A percentile compares a stretch with the other conserved stretches of the same genome.
Evolutionary conservation across 92 coral and sea anemone species (phyloP).

Genomic region (Plumapathes pennacea): DNA sequence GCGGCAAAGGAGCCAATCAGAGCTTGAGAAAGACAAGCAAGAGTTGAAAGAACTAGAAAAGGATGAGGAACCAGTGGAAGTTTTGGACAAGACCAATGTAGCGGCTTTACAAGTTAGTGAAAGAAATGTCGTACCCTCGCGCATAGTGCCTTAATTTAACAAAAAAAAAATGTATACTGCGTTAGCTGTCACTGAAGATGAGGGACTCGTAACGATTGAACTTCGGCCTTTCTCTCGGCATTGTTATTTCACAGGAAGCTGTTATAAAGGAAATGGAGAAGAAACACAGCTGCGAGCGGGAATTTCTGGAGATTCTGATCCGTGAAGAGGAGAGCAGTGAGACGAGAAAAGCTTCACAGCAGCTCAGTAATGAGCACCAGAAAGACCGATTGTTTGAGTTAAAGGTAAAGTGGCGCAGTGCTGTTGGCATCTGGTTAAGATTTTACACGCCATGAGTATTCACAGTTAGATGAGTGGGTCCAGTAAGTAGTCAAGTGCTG

Average conservation of each 20-base stretch:
- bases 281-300: conserved; percentile 88
- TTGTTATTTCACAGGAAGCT: conserved; percentile 65
- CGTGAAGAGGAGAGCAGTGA: conserved; percentile 78
- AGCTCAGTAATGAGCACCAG: conserved; percentile 63
- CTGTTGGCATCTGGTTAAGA: background rate
- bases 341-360: conserved; percentile 56
- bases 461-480: background rate
- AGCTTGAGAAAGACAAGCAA: conserved; percentile 67
- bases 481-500: background rate
- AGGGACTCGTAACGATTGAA: too few relatives aligned
- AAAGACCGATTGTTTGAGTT: conserved; percentile 80
- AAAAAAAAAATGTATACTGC: too few relatives aligned
- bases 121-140: background rate
- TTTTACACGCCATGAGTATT: background rate
- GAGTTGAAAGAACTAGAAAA: conserved; percentile 61
- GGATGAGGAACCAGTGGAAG: conserved; percentile 41
- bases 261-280: conserved; percentile 94
- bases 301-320: conserved; percentile 72
- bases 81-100: conserved; percentile 57
- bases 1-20: conserved; percentile 72
- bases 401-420: conserved; percentile 57
- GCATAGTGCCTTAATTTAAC: too few relatives aligned
- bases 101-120: conserved; percentile 79
- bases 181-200: too few relatives aligned
- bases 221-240: too few relatives aligned